These are phyloP conservation scores for Phrynocephalus guinanensis DNA, from an alignment of 2,797 vertebrate genomes.

Conservation along the genomic window DNA sequence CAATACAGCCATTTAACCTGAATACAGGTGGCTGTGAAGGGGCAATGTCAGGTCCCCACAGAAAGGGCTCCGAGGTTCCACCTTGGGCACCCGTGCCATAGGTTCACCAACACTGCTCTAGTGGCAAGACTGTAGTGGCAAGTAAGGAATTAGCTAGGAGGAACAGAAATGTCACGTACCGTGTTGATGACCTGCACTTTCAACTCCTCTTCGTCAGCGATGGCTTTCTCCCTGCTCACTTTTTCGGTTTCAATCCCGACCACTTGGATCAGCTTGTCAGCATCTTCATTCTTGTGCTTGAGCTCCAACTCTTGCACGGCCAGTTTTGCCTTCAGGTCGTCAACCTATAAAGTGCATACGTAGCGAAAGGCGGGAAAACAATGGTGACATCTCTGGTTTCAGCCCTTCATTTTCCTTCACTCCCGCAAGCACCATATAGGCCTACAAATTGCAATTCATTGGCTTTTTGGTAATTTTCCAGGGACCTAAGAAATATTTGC, in stretches of 20 bases:
- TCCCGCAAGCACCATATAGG: no score
- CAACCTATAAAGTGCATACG: slow-evolving; percentile 66
- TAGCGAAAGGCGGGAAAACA: not conserved
- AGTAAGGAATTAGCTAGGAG: not conserved
- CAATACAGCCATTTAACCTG: no score
- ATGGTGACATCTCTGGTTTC: no score
- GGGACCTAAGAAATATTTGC: not conserved
- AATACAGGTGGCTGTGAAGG: no score
- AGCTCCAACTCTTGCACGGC: slow-evolving; percentile 77
- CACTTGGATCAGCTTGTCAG: slow-evolving; percentile 78
- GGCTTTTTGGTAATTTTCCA: not conserved
- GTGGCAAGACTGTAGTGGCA: not conserved
- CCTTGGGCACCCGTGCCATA: no score
- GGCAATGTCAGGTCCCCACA: no score
- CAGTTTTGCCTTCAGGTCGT: slow-evolving; percentile 77
- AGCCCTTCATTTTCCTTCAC: no score
- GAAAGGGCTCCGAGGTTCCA: no score
- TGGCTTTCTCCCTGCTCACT: slow-evolving; percentile 79
- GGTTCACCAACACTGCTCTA: not conserved
- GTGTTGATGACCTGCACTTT: slow-evolving; percentile 81
- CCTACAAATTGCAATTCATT: not conserved
- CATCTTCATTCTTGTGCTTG: slow-evolving; percentile 76
- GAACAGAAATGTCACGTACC: slow-evolving; percentile 30
- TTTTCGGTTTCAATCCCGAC: slow-evolving; percentile 78
- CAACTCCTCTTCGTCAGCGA: slow-evolving; percentile 77